These are phyloP conservation scores for Recurvirostra avosetta DNA, from an alignment of 2,113 vertebrate species.

Conservation along the genomic window DNA sequence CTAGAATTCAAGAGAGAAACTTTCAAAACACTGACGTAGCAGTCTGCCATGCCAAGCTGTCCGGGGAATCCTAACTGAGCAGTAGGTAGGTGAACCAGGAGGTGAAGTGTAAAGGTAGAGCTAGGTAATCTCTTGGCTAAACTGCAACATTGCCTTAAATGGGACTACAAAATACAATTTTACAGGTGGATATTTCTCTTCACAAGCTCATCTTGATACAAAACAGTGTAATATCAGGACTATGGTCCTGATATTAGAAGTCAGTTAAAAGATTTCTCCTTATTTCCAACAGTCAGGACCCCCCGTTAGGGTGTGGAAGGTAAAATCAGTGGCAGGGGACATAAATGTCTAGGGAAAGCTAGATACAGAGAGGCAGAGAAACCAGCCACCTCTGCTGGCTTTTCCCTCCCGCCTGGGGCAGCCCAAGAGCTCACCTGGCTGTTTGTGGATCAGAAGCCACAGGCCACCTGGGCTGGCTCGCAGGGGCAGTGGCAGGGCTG, in stretches of 20 bases:
- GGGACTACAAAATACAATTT: neutral
- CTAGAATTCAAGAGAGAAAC: neutral
- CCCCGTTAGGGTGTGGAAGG: accelerated
- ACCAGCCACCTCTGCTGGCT: neutral
- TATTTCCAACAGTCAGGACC: neutral
- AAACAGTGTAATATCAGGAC: neutral
- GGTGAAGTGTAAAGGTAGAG: neutral
- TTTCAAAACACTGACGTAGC: neutral
- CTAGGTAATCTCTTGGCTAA: neutral
- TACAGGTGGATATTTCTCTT: neutral
- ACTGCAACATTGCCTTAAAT: neutral
- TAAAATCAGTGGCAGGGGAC: neutral
- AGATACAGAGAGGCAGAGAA: neutral
- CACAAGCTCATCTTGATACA: neutral
- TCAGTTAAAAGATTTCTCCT: neutral
- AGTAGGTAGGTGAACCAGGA: neutral
- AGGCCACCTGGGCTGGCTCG: neutral
- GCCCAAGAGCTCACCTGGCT: neutral
- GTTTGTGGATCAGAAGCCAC: neutral
- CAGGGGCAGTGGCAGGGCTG: neutral
- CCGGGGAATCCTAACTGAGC: neutral
- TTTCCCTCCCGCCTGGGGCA: neutral
- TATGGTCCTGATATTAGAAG: neutral
- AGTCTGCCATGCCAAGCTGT: neutral
- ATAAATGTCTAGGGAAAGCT: neutral